Evolutionary conservation across 2,888 invertebrate species (phyloP), one percentile per base, ranked within the genome.

Genomic region (Cerastis rubricosa): DNA sequence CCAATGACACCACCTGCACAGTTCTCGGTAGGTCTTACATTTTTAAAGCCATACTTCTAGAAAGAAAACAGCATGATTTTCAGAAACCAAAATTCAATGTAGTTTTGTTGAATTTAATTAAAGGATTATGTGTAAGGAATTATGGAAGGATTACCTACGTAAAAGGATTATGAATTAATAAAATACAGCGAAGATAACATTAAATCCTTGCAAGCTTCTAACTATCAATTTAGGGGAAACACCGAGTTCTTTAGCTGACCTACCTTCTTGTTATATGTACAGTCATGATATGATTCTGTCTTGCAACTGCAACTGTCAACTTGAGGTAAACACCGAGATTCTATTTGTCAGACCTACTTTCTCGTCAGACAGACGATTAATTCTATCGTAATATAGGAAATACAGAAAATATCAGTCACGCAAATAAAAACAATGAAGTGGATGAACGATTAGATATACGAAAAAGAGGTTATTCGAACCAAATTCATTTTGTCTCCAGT

Each of bases 11-110:
- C 22, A 76, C 96, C 9, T 98, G 98, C 89, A 95, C 94, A 76
- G 82, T 94, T 45, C 93, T 97, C 43, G 97, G 97, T 97, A 92
- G 93, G 95, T 83, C 14, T 40, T 47, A 6, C 5, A 25, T 79
- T 68, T 35, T 1, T 17, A 40, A 43, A 12, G 61, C 2, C 49
- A 17, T 25, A 17, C 71, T 6, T n/a, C 7, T 17, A 19, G 1
- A 59, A 29, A 29, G 17, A 59, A 59, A 29, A 17, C n/a, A 14
- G 5, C 6, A n/a, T 11, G n/a, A 17, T 29, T n/a, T 25, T n/a
- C 76, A 25, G 5, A 25, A 76, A 17, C 8, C 5, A 17, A 22
- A 57, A 25, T 12, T 57, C 57, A 29, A 17, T 8, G 35, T 61
- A 35, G 59, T 35, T 61, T 8, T 19, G 9, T 57, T 25, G 9